Evolutionary conservation across 2,888 invertebrate genomes (phyloP).

Genomic region (Eristalis pertinax): DNA sequence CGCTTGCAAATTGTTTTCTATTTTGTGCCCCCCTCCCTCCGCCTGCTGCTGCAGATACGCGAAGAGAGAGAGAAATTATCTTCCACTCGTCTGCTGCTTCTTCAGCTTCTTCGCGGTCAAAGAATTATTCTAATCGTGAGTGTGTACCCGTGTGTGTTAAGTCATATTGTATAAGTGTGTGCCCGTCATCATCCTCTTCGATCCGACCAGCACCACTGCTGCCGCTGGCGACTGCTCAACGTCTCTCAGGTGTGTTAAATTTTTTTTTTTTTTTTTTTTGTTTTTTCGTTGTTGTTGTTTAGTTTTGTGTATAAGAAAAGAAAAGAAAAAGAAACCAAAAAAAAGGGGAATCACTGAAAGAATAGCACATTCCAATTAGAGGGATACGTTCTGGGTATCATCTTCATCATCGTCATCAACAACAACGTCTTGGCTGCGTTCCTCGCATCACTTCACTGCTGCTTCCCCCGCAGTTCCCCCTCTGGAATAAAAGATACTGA

Average conservation of each 20-base stretch:
- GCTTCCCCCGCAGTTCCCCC: background rate
- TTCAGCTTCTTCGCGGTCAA: constrained; percentile 63
- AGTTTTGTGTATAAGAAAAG: constrained; percentile 1
- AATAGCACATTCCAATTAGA: constrained; percentile 68
- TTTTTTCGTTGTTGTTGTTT: too few relatives aligned
- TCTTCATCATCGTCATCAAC: constrained; percentile 34
- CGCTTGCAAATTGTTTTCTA: constrained; percentile 40
- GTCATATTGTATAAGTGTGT: constrained; percentile 44
- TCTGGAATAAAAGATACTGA: background rate
- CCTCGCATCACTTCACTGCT: background rate
- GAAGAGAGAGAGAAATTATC: constrained; percentile 48
- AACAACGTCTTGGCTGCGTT: background rate
- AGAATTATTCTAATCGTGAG: constrained; percentile 67
- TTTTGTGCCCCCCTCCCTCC: background rate
- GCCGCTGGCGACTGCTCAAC: background rate
- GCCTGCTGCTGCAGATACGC: background rate
- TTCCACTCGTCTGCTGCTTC: constrained; percentile 25
- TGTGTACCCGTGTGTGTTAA: constrained; percentile 34
- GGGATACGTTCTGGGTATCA: constrained; percentile 59
- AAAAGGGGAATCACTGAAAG: constrained; percentile 61
- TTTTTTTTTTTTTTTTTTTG: constrained; percentile 48
- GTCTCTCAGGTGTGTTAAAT: constrained; percentile 43
- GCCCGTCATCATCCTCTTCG: constrained; percentile 37
- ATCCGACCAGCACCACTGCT: constrained; percentile 17
- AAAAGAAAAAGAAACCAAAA: constrained; percentile 11